These are phyloP conservation scores for Himalopsyche kuldschensis DNA, from an alignment of 2,888 invertebrate species.

Conservation along the genomic window DNA sequence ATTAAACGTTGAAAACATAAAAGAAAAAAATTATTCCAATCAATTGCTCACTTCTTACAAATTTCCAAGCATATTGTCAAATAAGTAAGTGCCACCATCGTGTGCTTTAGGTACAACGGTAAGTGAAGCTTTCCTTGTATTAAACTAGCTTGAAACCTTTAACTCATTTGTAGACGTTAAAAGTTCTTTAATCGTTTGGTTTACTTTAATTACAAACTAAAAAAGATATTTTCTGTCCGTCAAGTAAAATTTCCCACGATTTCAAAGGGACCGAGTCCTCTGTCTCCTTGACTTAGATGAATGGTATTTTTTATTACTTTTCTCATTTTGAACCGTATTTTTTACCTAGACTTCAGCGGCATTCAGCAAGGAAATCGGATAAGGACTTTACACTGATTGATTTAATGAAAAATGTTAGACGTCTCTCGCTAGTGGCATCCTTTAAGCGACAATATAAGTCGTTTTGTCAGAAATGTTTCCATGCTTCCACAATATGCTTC, in stretches of 20 bases:
- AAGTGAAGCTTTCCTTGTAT: neutral
- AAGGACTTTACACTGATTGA: conserved; percentile 36
- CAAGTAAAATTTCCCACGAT: neutral
- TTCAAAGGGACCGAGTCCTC: neutral
- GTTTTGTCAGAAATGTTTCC: conserved; percentile 9
- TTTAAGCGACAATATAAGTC: neutral
- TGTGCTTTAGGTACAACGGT: neutral
- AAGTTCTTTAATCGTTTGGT: neutral
- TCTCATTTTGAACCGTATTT: conserved; percentile 22
- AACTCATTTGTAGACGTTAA: neutral
- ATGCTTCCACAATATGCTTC: too few species aligned
- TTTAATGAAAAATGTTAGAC: conserved; percentile 38
- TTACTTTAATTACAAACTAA: neutral
- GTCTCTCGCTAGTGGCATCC: neutral
- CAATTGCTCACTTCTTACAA: neutral
- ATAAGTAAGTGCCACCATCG: neutral
- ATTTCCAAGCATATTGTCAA: neutral
- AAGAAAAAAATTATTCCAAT: too few species aligned
- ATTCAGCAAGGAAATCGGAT: conserved; percentile 29
- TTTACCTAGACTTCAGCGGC: conserved; percentile 7
- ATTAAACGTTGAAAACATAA: too few species aligned
- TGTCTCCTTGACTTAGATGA: conserved; percentile 33
- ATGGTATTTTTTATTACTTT: conserved; percentile 35
- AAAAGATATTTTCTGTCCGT: neutral
- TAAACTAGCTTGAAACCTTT: neutral